Percentiles rank a stretch among this genome's conserved stretches.
Evolutionary conservation across 2,888 invertebrate species (phyloP).

Genomic region (Patella caerulea): DNA sequence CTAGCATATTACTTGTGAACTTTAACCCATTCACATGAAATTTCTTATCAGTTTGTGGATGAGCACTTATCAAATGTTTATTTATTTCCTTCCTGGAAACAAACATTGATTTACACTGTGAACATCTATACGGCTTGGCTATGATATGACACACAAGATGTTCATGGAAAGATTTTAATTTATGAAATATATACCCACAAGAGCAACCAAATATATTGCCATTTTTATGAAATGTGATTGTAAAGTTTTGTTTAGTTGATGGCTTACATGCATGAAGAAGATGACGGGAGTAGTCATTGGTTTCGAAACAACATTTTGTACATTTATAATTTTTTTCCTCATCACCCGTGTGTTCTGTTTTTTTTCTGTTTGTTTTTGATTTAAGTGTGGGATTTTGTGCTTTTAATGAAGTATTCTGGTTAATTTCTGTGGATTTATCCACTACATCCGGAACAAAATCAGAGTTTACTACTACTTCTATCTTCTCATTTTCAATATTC

Average conservation of each 20-base stretch:
- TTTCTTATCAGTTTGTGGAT: background rate
- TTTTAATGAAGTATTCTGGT: too few relatives aligned
- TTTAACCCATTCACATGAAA: slow-evolving; percentile 2
- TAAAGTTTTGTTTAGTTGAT: background rate
- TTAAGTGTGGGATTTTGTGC: too few relatives aligned
- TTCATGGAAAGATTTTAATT: slow-evolving; percentile 3
- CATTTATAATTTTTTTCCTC: background rate
- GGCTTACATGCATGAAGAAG: background rate
- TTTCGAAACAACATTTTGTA: background rate
- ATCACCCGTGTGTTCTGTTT: too few relatives aligned
- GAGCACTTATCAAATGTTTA: background rate
- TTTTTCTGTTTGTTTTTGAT: too few relatives aligned
- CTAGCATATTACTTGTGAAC: background rate
- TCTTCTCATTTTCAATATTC: too few relatives aligned
- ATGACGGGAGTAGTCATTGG: background rate
- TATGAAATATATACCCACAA: background rate
- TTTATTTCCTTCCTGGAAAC: background rate
- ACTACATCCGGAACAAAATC: too few relatives aligned
- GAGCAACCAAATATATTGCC: background rate
- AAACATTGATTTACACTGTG: background rate
- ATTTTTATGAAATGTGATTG: background rate
- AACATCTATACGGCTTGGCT: background rate
- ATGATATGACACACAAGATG: background rate
- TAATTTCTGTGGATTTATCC: too few relatives aligned
- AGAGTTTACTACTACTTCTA: too few relatives aligned